These are phyloP conservation scores for Bothrops alternatus DNA, from an alignment of 2,797 vertebrate species.

Conservation along the genomic window DNA sequence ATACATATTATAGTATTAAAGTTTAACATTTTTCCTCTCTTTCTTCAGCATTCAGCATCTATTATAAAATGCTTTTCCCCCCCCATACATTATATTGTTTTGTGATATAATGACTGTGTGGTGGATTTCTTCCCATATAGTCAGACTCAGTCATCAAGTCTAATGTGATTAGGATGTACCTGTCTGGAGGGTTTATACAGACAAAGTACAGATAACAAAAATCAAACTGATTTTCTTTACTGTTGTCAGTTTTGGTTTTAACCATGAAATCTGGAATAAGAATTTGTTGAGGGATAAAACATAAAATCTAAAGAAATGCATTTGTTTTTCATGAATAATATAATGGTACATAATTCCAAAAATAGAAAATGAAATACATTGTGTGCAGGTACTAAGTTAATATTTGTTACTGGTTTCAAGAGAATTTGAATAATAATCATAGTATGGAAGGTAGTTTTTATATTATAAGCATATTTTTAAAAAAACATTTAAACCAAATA, in stretches of 20 bases:
- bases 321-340: background rate
- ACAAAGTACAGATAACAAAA: slow-evolving; percentile 1
- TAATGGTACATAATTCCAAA: background rate
- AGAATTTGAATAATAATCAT: slow-evolving; percentile 14
- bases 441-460: background rate
- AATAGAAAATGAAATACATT: background rate
- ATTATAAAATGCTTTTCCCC: background rate
- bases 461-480: background rate
- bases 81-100: background rate
- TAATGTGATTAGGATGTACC: background rate
- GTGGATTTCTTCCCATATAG: background rate
- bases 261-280: background rate
- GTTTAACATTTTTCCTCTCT: background rate
- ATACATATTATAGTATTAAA: background rate
- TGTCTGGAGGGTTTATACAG: background rate
- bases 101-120: background rate
- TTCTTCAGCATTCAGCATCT: background rate
- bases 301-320: background rate
- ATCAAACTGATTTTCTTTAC: background rate
- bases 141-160: background rate
- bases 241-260: background rate
- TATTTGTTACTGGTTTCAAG: slow-evolving; percentile 23
- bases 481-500: background rate
- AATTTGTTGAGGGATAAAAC: background rate
- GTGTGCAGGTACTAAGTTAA: background rate